Conservation (phyloP, 2,797 vertebrate species). For the Myotis vivesi region DNA sequence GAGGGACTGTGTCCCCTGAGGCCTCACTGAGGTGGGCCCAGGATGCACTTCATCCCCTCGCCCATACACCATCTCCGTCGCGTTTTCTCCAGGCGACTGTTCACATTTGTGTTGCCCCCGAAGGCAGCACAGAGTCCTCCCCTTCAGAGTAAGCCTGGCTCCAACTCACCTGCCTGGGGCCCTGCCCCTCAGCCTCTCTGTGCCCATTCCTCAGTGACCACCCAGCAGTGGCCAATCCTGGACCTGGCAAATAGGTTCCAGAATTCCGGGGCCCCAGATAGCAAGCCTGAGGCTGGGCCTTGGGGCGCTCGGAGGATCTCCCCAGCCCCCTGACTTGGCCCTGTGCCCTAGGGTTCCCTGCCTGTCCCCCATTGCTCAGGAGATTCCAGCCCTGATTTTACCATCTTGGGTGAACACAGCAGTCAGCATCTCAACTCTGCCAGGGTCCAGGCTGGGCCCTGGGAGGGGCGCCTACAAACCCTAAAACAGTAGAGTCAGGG, state of each 20-base stretch:
- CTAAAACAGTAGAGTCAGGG: neutral
- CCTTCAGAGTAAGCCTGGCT: neutral
- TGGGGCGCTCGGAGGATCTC: rapidly evolving
- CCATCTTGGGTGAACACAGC: neutral
- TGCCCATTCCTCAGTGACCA: neutral
- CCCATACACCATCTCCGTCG: neutral
- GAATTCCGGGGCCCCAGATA: neutral
- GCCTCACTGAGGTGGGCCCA: rapidly evolving
- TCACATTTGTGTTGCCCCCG: neutral
- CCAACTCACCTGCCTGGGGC: neutral
- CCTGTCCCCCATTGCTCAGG: neutral
- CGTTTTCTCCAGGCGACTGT: neutral
- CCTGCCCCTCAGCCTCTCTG: neutral
- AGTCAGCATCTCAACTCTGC: neutral
- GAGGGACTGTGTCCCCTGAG: neutral
- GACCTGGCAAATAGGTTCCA: neutral
- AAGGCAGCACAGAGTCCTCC: neutral
- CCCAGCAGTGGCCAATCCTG: neutral
- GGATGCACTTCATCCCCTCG: neutral
- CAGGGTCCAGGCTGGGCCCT: neutral
- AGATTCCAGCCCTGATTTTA: neutral
- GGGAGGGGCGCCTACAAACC: neutral
- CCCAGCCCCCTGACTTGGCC: neutral
- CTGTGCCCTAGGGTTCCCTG: neutral
- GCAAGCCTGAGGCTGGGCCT: neutral